Evolutionary conservation across 2,797 vertebrate species (phyloP).

Genomic region (Cuculus canorus): DNA sequence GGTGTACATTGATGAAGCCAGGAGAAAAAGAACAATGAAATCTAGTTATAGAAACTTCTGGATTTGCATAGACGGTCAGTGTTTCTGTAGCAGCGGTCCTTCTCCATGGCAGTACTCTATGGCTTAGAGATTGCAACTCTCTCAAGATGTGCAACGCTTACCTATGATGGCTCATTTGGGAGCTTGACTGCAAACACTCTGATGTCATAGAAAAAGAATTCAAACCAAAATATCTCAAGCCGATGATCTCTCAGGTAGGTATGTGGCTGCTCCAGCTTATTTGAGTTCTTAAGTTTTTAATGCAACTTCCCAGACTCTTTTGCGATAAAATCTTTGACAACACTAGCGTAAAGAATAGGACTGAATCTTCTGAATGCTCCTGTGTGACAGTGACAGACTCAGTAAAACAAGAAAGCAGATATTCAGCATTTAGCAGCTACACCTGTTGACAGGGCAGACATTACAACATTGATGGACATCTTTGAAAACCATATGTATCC

Average conservation of each 20-base stretch:
- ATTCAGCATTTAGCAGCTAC: background rate
- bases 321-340: background rate
- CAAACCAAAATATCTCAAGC: background rate
- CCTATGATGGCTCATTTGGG: fast-evolving
- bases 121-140: background rate
- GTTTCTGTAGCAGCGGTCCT: background rate
- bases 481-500: background rate
- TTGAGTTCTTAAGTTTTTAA: background rate
- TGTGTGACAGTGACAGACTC: background rate
- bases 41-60: background rate
- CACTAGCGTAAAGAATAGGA: background rate
- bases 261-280: background rate
- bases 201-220: background rate
- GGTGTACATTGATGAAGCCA: background rate
- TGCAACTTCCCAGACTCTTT: background rate
- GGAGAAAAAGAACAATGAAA: background rate
- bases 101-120: background rate
- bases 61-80: too few relatives aligned
- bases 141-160: background rate
- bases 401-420: background rate
- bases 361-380: background rate
- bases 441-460: background rate
- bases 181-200: background rate
- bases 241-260: background rate
- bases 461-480: background rate